phyloP scores from a whole-genome alignment of 37 sponge, comb jelly and placozoan genomes.

The Dysidea cf. avara region DNA sequence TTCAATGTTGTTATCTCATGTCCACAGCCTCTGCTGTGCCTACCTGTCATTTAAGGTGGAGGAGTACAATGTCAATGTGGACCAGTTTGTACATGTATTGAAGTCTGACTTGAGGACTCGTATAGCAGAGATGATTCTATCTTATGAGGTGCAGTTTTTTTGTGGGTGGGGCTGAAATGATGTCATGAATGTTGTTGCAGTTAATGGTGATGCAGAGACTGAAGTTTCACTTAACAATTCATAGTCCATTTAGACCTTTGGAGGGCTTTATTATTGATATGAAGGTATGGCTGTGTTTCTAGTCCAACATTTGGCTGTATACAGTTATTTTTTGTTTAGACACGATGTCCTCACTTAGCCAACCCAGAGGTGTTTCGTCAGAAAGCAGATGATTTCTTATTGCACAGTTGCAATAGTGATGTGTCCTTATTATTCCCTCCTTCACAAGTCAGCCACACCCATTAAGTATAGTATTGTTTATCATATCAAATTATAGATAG shows the following conservation, averaged over 20 bases:
- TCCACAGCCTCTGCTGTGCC: conserved; percentile 63
- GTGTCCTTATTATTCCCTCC: conserved; percentile 72
- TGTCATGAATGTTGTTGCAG: conserved; percentile 20
- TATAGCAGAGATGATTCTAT: conserved; percentile 46
- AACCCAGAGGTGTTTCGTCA: conserved; percentile 58
- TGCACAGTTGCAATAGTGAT: conserved; percentile 64
- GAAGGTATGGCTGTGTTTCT: conserved; percentile 56
- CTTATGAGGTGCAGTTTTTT: conserved; percentile 53
- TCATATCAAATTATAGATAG: conserved; percentile 43
- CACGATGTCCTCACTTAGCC: conserved; percentile 38
- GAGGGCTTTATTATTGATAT: conserved; percentile 85
- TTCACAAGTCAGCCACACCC: conserved; percentile 68
- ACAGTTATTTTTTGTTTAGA: conserved; percentile 31
- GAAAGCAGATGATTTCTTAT: conserved; percentile 60
- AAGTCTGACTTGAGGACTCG: conserved; percentile 35
- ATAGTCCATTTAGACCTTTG: conserved; percentile 86
- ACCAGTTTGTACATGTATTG: conserved; percentile 74
- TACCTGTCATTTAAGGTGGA: conserved; percentile 92
- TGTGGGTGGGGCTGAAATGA: background rate
- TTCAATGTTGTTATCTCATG: too few relatives aligned
- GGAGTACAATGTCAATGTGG: conserved; percentile 83
- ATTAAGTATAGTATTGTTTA: background rate
- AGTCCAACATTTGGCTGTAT: background rate
- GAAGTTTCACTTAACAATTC: conserved; percentile 80
- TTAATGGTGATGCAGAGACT: conserved; percentile 70